Evolutionary conservation across 2,888 invertebrate genomes (phyloP).

Genomic region (Matsumyia berberina): DNA sequence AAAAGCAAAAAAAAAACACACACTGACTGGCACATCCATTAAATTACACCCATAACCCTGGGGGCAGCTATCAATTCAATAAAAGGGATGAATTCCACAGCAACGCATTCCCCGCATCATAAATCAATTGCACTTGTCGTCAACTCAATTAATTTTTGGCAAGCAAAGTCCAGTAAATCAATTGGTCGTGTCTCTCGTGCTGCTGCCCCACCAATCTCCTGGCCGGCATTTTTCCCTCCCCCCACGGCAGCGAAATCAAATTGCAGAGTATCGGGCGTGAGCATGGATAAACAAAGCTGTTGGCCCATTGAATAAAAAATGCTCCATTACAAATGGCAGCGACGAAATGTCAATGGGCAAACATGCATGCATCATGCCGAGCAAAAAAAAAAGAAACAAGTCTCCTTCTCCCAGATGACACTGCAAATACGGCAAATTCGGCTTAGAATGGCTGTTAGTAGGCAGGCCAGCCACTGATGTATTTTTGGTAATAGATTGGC

Average conservation of each 20-base stretch:
- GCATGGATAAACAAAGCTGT: conserved; percentile 65
- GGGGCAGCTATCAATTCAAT: conserved; percentile 66
- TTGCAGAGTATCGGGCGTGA: conserved; percentile 69
- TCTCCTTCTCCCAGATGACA: conserved; percentile 37
- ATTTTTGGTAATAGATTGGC: conserved; percentile 68
- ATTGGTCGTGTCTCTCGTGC: conserved; percentile 78
- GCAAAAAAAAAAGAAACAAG: conserved; percentile 29
- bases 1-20: conserved; percentile 29
- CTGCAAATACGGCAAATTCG: conserved; percentile 52
- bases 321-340: conserved; percentile 61
- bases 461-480: conserved; percentile 38
- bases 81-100: conserved; percentile 70
- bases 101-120: conserved; percentile 78
- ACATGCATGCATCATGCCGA: conserved; percentile 63
- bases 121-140: conserved; percentile 85
- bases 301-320: conserved; percentile 64
- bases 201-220: conserved; percentile 30
- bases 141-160: conserved; percentile 85
- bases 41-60: conserved; percentile 65
- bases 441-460: conserved; percentile 66
- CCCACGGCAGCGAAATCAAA: conserved; percentile 21
- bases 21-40: conserved; percentile 66
- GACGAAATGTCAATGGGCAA: conserved; percentile 69
- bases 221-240: conserved; percentile 25
- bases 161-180: conserved; percentile 84